phyloP scores from a whole-genome alignment of 1,140 invertebrate genomes.

The Pseudomyrmex pallidus region DNA sequence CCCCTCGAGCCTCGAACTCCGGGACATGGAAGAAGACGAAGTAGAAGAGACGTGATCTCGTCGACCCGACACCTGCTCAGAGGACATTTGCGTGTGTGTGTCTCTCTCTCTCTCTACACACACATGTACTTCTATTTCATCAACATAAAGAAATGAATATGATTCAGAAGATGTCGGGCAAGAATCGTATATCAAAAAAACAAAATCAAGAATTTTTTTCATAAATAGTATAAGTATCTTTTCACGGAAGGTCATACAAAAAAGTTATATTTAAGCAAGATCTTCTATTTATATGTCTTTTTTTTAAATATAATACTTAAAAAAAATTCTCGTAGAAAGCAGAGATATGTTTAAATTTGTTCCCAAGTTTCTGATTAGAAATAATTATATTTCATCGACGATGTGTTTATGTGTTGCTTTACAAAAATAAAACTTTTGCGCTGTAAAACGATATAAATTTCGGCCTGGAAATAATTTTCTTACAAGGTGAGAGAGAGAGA shows the following conservation, averaged over 20 bases:
- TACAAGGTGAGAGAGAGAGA: not conserved
- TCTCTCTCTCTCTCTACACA: not conserved
- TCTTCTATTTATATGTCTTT: not conserved
- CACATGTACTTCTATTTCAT: not conserved
- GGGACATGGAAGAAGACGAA: conserved; percentile 48
- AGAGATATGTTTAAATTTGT: not conserved
- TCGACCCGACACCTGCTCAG: conserved; percentile 20
- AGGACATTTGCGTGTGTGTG: conserved; percentile 6
- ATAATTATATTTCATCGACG: not conserved
- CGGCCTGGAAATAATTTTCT: not conserved
- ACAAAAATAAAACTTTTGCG: too few species aligned
- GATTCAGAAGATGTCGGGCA: not conserved
- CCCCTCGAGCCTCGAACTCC: not conserved
- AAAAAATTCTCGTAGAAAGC: not conserved
- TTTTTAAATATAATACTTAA: not conserved
- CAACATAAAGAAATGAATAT: not conserved
- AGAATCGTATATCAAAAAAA: not conserved
- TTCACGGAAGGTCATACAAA: too few species aligned
- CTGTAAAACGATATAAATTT: too few species aligned
- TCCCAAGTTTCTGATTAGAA: not conserved
- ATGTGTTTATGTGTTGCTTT: too few species aligned
- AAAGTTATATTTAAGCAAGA: not conserved
- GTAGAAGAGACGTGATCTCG: conserved; percentile 28
- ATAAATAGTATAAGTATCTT: not conserved
- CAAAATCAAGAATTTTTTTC: not conserved